Conservation (phyloP, 1,140 invertebrate genomes). For the Arion vulgaris region DNA sequence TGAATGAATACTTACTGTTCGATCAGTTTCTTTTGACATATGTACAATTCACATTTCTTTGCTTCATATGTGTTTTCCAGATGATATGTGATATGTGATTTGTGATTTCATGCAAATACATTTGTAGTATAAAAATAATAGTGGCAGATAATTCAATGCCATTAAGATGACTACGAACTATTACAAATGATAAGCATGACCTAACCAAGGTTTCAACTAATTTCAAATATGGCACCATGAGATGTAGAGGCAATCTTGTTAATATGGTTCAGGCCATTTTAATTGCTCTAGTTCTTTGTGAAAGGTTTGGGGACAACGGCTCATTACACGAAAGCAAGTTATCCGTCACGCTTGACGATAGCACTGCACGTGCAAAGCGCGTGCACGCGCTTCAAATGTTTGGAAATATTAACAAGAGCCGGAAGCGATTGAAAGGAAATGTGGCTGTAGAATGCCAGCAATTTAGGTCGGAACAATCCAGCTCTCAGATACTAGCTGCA, state of each 20-base stretch:
- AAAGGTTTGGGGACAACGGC: background rate
- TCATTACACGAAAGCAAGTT: constrained; percentile 34
- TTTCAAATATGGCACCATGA: background rate
- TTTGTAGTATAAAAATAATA: no score
- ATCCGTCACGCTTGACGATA: constrained; percentile 10
- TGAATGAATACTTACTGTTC: no score
- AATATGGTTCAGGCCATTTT: constrained; percentile 1
- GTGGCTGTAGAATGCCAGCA: background rate
- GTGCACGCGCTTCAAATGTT: constrained; percentile 19
- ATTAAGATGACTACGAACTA: no score
- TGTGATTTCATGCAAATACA: no score
- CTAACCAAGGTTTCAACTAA: no score
- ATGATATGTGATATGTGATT: no score
- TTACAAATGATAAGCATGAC: no score
- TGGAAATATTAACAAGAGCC: constrained; percentile 23
- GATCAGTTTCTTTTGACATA: no score
- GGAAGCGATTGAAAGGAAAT: background rate
- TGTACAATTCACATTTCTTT: no score
- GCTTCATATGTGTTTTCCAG: no score
- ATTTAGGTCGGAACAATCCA: constrained; percentile 10
- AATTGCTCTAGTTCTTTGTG: constrained; percentile 17
- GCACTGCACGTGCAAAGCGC: constrained; percentile 12
- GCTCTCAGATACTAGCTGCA: background rate
- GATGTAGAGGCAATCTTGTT: constrained; percentile 6
- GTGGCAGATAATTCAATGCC: no score